Evolutionary conservation across 2,113 vertebrate genomes (phyloP).

Genomic region (Xenus cinereus): DNA sequence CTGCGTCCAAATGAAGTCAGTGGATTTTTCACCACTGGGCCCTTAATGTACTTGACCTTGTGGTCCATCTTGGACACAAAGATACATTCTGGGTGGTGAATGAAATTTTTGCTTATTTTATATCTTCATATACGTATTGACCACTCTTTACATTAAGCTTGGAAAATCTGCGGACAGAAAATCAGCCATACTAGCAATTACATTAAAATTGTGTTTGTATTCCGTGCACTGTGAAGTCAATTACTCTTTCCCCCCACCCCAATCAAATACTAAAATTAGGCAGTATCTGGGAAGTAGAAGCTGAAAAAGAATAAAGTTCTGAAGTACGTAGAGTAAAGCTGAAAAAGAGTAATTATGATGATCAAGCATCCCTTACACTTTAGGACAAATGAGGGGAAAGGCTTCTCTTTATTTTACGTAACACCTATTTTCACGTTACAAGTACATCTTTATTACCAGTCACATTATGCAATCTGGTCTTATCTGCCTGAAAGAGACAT

Average conservation of each 20-base stretch:
- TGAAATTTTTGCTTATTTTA: neutral
- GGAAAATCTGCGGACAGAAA: neutral
- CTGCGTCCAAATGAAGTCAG: neutral
- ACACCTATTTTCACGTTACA: neutral
- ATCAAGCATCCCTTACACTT: neutral
- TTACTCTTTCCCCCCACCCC: neutral
- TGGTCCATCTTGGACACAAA: neutral
- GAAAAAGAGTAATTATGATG: neutral
- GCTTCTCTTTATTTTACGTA: neutral
- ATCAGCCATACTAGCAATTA: neutral
- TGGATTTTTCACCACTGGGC: neutral
- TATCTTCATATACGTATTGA: neutral
- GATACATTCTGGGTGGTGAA: neutral
- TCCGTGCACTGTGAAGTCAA: fast-evolving
- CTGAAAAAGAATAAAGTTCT: neutral
- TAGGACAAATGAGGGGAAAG: neutral
- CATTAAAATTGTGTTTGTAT: neutral
- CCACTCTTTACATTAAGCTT: neutral
- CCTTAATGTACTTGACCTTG: neutral
- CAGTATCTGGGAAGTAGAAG: neutral
- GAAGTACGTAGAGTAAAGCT: neutral
- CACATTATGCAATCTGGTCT: neutral
- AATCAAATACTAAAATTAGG: neutral
- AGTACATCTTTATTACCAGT: neutral
- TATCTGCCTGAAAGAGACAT: neutral